phyloP scores from a whole-genome alignment of 1,140 invertebrate genomes.

The Zaprionus kolodkinae region DNA sequence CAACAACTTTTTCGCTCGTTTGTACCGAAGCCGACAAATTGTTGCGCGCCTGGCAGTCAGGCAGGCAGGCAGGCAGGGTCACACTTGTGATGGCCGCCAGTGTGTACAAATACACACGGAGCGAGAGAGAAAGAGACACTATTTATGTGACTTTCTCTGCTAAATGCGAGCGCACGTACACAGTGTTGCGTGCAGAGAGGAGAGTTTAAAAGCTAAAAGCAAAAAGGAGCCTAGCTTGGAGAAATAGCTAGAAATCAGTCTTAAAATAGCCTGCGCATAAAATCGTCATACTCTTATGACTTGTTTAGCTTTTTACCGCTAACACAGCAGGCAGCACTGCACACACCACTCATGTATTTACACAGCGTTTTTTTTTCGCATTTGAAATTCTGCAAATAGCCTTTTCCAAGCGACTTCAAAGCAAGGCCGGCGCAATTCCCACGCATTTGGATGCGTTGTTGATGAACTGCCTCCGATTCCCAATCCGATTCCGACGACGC shows the following conservation, averaged over 20 bases:
- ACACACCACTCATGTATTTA: constrained; percentile 6
- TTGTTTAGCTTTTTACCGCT: constrained; percentile 2
- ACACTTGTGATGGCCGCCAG: constrained; percentile 31
- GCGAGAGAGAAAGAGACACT: not conserved
- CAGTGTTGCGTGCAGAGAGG: constrained; percentile 2
- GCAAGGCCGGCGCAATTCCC: constrained; percentile 60
- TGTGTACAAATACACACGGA: constrained; percentile 22
- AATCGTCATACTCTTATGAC: not conserved
- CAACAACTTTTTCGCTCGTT: not conserved
- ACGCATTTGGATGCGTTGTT: constrained; percentile 59
- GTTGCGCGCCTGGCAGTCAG: constrained; percentile 11
- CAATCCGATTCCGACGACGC: constrained; percentile 2
- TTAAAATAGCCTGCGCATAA: not conserved
- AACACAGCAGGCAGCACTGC: not conserved
- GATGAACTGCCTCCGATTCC: constrained; percentile 51
- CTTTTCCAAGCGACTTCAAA: constrained; percentile 53
- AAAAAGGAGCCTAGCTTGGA: not conserved
- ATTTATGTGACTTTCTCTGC: constrained; percentile 33
- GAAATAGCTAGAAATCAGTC: not conserved
- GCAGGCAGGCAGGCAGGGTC: constrained; percentile 32
- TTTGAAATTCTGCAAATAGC: constrained; percentile 59
- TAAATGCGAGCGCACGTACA: constrained; percentile 1
- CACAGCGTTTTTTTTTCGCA: constrained; percentile 25
- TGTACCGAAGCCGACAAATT: constrained; percentile 9
- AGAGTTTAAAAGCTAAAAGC: not conserved